Evolutionary conservation across 2,113 vertebrate species (phyloP), one percentile per base, ranked within the genome.

Genomic region (Edolisoma coerulescens): DNA sequence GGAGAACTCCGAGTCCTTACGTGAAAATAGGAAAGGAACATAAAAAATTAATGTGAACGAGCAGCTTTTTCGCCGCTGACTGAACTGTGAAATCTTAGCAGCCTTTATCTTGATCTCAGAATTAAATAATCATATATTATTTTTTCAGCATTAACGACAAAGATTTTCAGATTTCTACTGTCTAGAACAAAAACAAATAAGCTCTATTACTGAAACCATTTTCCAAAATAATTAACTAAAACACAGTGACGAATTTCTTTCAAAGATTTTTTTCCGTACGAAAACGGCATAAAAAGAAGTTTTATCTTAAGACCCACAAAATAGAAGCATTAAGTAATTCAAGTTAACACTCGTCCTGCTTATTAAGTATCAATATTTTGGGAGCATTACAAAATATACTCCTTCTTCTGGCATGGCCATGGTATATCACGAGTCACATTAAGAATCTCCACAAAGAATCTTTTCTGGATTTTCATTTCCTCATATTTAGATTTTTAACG

Each of bases 31-130:
- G 33, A 89, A 76, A 15, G 53, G 20, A 42, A 69, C 84, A 87
- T 78, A 71, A 93, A 91, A 91, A 74, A 93, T 87, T 87, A 77
- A 93, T 88, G 83, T 67, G 77, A 92, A 91, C 10, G 42, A 91
- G 54, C 23, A 78, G 85, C 61, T 86, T 89, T 95, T 60, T 87
- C 50, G 23, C 27, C 19, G 18, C 59, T 30, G 93, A 93, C n/a
- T 52, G 81, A 89, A 80, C 93, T 90, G 71, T 74, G 93, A 92
- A 95, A 96, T 92, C 65, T 63, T 89, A 93, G 82, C 47, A 85
- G 77, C 49, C 68, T 97, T 97, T 95, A 97, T 96, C 96, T 96
- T 97, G 91, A 95, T 93, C 94, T 94, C 41, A 64, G 56, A 93
- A 92, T 97, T 95, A 96, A 95, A 96, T 93, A 96, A 95, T 81